Conservation (phyloP, 2,113 vertebrate species). For the Morphnarchus princeps region DNA sequence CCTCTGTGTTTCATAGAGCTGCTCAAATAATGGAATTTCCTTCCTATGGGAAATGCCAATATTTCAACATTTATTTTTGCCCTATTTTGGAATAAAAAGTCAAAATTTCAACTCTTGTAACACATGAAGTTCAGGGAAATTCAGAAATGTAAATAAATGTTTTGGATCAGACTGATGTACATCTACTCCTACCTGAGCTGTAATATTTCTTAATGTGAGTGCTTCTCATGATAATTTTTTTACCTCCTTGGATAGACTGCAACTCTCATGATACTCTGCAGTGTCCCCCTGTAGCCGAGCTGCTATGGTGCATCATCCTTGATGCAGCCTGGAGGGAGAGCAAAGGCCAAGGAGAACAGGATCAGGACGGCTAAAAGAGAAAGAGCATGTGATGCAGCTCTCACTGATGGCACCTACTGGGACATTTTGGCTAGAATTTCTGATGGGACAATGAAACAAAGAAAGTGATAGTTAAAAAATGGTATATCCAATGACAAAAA, state of each 20-base stretch:
- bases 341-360: not conserved
- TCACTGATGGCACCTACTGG: not conserved
- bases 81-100: conserved; percentile 28
- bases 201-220: not conserved
- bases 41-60: conserved; percentile 35
- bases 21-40: conserved; percentile 58
- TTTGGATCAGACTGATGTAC: not conserved
- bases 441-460: not conserved
- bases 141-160: not conserved
- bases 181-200: not conserved
- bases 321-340: not conserved
- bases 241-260: not conserved
- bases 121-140: not conserved
- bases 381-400: accelerated
- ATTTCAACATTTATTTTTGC: conserved; percentile 34
- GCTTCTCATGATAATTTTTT: not conserved
- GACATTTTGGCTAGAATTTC: not conserved
- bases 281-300: not conserved
- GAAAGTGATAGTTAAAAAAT: not conserved
- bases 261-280: not conserved
- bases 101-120: not conserved
- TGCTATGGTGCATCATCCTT: not conserved
- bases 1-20: conserved; percentile 13
- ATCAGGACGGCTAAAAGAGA: not conserved
- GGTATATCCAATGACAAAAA: not conserved